These are phyloP conservation scores for Tethya wilhelma DNA, from an alignment of 37 sponge, comb jelly and placozoan genomes.

Conservation along the genomic window DNA sequence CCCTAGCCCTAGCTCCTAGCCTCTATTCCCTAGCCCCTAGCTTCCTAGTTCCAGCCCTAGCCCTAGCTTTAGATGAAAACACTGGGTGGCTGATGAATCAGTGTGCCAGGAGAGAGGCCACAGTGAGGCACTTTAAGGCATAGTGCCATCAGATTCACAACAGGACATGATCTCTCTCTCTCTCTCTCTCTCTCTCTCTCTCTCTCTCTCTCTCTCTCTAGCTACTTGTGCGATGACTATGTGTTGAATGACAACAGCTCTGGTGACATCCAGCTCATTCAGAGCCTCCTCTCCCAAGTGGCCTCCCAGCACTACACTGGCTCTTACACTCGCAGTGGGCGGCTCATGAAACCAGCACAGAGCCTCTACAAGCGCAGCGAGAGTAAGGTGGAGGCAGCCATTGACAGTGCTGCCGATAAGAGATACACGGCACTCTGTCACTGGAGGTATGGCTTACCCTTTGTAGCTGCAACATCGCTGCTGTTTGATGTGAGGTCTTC, in stretches of 20 bases:
- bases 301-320: slow-evolving; percentile 58
- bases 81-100: too few relatives aligned
- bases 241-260: slow-evolving; percentile 39
- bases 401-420: slow-evolving; percentile 52
- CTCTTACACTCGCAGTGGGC: slow-evolving; percentile 59
- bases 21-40: too few relatives aligned
- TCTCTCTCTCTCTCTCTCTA: too few relatives aligned
- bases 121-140: not conserved
- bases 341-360: slow-evolving; percentile 44
- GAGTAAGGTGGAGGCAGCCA: slow-evolving; percentile 59
- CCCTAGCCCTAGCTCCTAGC: too few relatives aligned
- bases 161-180: too few relatives aligned
- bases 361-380: slow-evolving; percentile 19
- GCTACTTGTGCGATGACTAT: slow-evolving; percentile 64
- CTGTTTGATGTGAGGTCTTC: not conserved
- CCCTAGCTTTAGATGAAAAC: too few relatives aligned
- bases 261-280: slow-evolving; percentile 47
- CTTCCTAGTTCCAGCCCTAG: too few relatives aligned
- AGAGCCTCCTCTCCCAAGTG: slow-evolving; percentile 42
- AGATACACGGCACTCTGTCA: slow-evolving; percentile 58
- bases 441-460: slow-evolving; percentile 29
- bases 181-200: too few relatives aligned
- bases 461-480: not conserved
- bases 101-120: too few relatives aligned
- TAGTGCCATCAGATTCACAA: too few relatives aligned